phyloP scores from a whole-genome alignment of 2,888 invertebrate species.

The Sesia bembeciformis region DNA sequence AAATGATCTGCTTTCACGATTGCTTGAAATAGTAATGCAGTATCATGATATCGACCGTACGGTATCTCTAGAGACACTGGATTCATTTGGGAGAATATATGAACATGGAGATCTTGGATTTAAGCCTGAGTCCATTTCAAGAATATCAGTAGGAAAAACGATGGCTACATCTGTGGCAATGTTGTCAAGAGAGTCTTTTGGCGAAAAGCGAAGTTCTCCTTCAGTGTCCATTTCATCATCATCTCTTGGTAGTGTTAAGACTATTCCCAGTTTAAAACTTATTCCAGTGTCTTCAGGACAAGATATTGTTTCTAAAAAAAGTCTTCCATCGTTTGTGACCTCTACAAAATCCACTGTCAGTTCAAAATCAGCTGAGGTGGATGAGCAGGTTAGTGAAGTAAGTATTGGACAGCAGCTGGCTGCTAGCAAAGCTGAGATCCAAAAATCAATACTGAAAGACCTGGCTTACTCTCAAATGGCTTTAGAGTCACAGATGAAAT shows the following conservation, averaged over 20 bases:
- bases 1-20: conserved; percentile 66
- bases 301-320: conserved; percentile 31
- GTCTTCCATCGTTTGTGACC: conserved; percentile 46
- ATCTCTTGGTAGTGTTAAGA: conserved; percentile 40
- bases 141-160: conserved; percentile 22
- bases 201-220: conserved; percentile 17
- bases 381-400: conserved; percentile 18
- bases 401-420: conserved; percentile 35
- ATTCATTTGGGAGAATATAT: conserved; percentile 72
- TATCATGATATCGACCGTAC: conserved; percentile 49
- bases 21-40: conserved; percentile 69
- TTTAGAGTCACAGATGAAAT: conserved; percentile 22
- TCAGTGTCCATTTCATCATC: conserved; percentile 23
- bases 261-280: conserved; percentile 47
- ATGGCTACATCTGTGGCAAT: conserved; percentile 11
- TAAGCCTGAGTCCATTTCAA: conserved; percentile 62
- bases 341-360: conserved; percentile 19
- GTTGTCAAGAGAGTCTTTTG: conserved; percentile 20
- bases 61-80: conserved; percentile 55
- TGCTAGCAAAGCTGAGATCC: conserved; percentile 46
- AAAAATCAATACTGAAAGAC: conserved; percentile 56
- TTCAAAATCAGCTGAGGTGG: conserved; percentile 15
- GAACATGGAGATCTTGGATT: conserved; percentile 80
- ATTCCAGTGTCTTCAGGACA: conserved; percentile 28
- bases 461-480: conserved; percentile 38